Percentiles rank a stretch among this genome's conserved stretches.
Conservation (phyloP, 1,140 invertebrate genomes). For the Drosophila sechellia region DNA sequence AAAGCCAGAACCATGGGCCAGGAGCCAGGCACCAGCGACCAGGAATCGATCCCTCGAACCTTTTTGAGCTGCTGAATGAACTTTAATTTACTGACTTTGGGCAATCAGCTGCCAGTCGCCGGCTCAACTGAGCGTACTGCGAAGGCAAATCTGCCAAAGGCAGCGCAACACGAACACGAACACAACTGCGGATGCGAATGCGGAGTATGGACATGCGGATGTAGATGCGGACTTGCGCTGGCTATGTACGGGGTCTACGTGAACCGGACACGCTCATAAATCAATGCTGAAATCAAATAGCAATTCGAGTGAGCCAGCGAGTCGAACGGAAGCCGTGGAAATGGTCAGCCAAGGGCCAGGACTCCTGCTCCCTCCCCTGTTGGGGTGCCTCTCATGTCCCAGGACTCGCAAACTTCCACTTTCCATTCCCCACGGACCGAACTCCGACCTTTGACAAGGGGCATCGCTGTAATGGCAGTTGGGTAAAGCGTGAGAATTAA, state of each 20-base stretch:
- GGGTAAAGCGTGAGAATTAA: conserved; percentile 72
- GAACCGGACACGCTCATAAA: conserved; percentile 81
- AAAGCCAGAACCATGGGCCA: conserved; percentile 31
- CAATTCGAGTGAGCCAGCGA: conserved; percentile 45
- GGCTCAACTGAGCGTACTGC: conserved; percentile 44
- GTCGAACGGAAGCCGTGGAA: conserved; percentile 65
- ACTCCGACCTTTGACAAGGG: conserved; percentile 64
- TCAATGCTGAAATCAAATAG: conserved; percentile 83
- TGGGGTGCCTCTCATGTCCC: not conserved
- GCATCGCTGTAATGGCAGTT: conserved; percentile 58
- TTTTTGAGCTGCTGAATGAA: conserved; percentile 56
- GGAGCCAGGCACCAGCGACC: not conserved
- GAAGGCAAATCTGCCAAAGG: conserved; percentile 73
- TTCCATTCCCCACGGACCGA: conserved; percentile 8
- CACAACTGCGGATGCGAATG: conserved; percentile 21
- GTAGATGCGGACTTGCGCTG: conserved; percentile 29
- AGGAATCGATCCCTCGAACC: conserved; percentile 32
- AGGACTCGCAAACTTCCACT: not conserved
- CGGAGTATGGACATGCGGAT: not conserved
- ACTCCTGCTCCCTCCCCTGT: not conserved
- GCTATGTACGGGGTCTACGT: conserved; percentile 55
- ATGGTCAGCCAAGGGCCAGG: conserved; percentile 64
- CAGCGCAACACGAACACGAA: conserved; percentile 45
- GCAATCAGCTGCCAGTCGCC: conserved; percentile 77
- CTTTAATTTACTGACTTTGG: conserved; percentile 83